phyloP scores from a whole-genome alignment of 2,113 vertebrate species.

The Seriola aureovittata region DNA sequence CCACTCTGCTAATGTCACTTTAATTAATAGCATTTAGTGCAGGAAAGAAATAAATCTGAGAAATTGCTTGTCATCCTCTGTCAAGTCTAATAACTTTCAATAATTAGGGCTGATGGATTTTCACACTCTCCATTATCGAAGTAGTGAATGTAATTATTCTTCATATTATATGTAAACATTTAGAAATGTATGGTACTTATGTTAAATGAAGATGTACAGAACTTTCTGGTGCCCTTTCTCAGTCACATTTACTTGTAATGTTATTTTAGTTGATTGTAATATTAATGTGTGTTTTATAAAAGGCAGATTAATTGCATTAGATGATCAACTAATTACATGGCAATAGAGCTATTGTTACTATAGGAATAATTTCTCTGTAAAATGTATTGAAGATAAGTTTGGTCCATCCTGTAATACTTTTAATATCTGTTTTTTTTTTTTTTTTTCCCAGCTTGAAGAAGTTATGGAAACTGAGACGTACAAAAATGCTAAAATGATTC shows the following conservation, averaged over 20 bases:
- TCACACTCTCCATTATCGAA: constrained; percentile 99
- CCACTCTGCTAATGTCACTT: constrained; percentile 94
- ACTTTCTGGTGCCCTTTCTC: constrained; percentile 25
- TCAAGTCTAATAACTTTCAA: constrained; percentile 99
- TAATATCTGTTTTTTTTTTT: neutral
- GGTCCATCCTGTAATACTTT: neutral
- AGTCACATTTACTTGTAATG: constrained; percentile 30
- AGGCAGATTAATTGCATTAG: constrained; percentile 34
- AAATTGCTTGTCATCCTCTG: constrained; percentile 99
- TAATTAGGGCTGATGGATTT: constrained; percentile 99
- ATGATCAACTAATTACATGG: constrained; percentile 31
- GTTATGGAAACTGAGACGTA: constrained; percentile 99
- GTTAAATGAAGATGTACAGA: constrained; percentile 88
- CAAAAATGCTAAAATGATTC: constrained; percentile 97
- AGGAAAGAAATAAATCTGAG: constrained; percentile 98
- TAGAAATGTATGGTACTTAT: constrained; percentile 92
- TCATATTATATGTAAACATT: constrained; percentile 99
- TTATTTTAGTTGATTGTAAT: constrained; percentile 47
- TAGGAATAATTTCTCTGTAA: constrained; percentile 1
- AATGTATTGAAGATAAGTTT: neutral
- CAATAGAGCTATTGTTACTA: neutral
- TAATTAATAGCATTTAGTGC: constrained; percentile 98
- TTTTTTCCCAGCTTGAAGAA: constrained; percentile 91
- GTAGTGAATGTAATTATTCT: constrained; percentile 99
- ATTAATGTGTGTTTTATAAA: neutral